Conservation (phyloP, 2,113 vertebrate genomes). For the Hystrix cristata region DNA sequence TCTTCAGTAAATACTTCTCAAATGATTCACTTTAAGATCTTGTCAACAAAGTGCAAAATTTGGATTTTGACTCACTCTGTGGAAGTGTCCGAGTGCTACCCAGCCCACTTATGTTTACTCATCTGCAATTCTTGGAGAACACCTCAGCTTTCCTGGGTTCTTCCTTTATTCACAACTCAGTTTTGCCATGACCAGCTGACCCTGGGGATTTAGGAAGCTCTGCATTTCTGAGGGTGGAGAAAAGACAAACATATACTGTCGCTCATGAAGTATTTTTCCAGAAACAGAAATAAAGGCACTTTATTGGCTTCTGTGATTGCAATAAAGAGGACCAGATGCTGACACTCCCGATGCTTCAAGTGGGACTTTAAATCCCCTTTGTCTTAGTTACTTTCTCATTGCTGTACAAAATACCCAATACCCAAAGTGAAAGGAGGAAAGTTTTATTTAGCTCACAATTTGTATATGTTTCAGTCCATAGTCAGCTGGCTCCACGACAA, state of each 20-base stretch:
- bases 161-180: background rate
- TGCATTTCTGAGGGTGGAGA: background rate
- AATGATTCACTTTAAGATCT: constrained; percentile 49
- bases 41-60: constrained; percentile 5
- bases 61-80: constrained; percentile 10
- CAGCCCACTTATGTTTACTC: constrained; percentile 12
- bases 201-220: background rate
- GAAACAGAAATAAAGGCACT: background rate
- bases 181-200: background rate
- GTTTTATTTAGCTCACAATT: background rate
- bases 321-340: background rate
- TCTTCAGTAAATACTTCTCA: constrained; percentile 59
- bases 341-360: background rate
- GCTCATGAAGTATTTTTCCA: background rate
- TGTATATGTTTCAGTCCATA: background rate
- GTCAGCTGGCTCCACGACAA: background rate
- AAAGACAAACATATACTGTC: background rate
- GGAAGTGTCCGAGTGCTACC: constrained; percentile 37
- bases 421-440: background rate
- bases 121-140: background rate
- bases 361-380: background rate
- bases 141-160: background rate
- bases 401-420: background rate
- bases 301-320: background rate
- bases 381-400: background rate